These are phyloP conservation scores for Protaetia brevitarsis DNA, from an alignment of 1,140 invertebrate species.

Conservation along the genomic window DNA sequence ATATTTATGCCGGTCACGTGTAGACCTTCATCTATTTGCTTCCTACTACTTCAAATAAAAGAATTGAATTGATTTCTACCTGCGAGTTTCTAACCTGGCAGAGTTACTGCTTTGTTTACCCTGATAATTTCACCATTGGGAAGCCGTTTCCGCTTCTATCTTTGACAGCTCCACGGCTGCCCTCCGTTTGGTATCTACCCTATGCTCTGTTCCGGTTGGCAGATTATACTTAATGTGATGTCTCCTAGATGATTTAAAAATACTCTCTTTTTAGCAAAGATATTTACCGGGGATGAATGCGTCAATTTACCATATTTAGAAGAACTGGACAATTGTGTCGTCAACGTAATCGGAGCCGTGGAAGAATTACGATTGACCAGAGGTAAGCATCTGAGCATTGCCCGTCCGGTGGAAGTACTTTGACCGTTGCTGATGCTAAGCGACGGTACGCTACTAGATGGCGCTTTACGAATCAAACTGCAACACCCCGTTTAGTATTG, in stretches of 20 bases:
- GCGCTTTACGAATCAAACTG: constrained; percentile 45
- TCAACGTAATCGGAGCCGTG: constrained; percentile 52
- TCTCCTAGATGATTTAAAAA: constrained; percentile 53
- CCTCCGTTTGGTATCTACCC: constrained; percentile 92
- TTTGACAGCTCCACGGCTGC: constrained; percentile 92
- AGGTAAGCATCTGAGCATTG: constrained; percentile 39
- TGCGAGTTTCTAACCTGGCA: constrained; percentile 76
- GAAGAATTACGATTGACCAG: constrained; percentile 33
- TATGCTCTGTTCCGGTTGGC: constrained; percentile 92
- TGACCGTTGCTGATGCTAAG: constrained; percentile 38
- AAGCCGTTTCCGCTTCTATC: constrained; percentile 91
- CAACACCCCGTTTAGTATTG: constrained; percentile 22
- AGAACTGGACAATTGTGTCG: constrained; percentile 52
- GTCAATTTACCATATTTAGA: constrained; percentile 55
- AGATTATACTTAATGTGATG: constrained; percentile 77
- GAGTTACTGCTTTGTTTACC: constrained; percentile 80
- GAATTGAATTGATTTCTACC: no score
- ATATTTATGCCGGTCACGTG: no score
- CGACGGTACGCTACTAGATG: constrained; percentile 37
- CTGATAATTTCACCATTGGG: constrained; percentile 85
- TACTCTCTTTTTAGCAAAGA: background rate
- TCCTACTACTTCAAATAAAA: no score
- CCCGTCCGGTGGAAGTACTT: constrained; percentile 31
- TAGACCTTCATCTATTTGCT: no score
- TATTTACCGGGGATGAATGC: background rate